Conservation (phyloP, 2,888 invertebrate species). For the Apocheima hispidaria region DNA sequence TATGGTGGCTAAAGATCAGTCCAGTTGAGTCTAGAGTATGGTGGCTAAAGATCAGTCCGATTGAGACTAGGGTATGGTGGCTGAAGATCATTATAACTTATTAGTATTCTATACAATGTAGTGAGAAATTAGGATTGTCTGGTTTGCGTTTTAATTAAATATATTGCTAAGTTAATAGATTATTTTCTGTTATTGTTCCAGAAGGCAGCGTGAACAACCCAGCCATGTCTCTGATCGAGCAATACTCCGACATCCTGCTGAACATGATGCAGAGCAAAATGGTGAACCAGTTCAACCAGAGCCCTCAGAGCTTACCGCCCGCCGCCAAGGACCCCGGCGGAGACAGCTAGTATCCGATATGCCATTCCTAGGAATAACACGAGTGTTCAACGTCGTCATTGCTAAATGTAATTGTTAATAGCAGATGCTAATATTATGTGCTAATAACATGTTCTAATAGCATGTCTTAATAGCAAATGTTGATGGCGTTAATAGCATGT, state of each 20-base stretch:
- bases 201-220: slow-evolving; percentile 69
- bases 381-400: too few relatives aligned
- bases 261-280: slow-evolving; percentile 84
- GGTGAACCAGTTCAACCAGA: slow-evolving; percentile 75
- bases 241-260: slow-evolving; percentile 87
- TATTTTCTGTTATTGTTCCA: slow-evolving; percentile 46
- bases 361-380: neutral
- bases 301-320: slow-evolving; percentile 74
- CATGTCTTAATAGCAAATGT: neutral
- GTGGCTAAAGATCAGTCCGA: too few relatives aligned
- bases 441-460: neutral
- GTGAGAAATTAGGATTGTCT: too few relatives aligned
- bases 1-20: too few relatives aligned
- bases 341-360: slow-evolving; percentile 71
- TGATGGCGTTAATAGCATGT: neutral
- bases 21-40: too few relatives aligned
- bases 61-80: too few relatives aligned
- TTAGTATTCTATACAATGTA: too few relatives aligned
- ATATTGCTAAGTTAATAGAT: neutral
- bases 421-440: neutral
- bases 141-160: too few relatives aligned
- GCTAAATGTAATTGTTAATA: neutral
- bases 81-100: too few relatives aligned
- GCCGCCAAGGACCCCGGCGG: slow-evolving; percentile 60
- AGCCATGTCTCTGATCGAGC: slow-evolving; percentile 86